Conservation (phyloP, 2,113 vertebrate species). For the Microcebus jonahi region DNA sequence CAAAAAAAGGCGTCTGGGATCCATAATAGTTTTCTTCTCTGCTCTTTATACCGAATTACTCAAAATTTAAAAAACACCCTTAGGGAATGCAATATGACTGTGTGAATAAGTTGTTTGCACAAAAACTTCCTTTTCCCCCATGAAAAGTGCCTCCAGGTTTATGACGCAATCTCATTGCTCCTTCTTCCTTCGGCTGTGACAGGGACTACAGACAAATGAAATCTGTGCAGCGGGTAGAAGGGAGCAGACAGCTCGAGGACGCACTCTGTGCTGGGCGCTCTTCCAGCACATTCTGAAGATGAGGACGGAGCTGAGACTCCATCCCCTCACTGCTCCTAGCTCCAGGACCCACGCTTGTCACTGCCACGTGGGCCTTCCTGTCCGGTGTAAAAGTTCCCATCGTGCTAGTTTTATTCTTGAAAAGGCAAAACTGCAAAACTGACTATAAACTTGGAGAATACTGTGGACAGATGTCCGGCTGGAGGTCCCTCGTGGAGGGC, state of each 20-base stretch:
- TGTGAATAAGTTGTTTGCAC: background rate
- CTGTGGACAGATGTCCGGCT: background rate
- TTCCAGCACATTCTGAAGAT: background rate
- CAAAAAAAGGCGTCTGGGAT: background rate
- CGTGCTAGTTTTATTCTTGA: background rate
- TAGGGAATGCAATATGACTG: background rate
- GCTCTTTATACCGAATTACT: background rate
- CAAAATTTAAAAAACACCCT: background rate
- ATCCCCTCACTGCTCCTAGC: no score
- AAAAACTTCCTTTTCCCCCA: background rate
- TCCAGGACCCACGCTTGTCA: background rate
- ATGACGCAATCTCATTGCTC: rapidly evolving
- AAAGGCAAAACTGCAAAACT: background rate
- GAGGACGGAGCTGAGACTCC: background rate
- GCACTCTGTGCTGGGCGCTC: background rate
- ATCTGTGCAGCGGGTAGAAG: background rate
- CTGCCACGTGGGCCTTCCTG: rapidly evolving
- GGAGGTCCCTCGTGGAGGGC: background rate
- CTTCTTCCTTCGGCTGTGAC: background rate
- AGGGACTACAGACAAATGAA: background rate
- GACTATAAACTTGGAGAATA: background rate
- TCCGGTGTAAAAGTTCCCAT: background rate
- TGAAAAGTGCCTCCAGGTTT: background rate
- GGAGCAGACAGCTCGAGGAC: background rate
- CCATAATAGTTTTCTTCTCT: background rate